phyloP scores from a whole-genome alignment of 2,888 invertebrate genomes.

The Amphipyra berbera region DNA sequence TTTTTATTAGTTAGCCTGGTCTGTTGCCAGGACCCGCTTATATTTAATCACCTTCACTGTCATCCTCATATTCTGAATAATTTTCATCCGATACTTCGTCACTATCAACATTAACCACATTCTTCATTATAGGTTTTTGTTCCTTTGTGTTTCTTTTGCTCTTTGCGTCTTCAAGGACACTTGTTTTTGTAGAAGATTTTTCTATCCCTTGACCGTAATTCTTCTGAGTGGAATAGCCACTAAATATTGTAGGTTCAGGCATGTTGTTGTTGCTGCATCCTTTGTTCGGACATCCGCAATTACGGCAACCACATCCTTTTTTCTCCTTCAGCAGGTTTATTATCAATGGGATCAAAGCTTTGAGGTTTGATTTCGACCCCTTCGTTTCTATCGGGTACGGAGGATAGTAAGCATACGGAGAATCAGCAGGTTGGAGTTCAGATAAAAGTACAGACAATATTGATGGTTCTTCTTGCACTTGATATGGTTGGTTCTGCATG shows the following conservation, averaged over 20 bases:
- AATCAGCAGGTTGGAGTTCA: conserved; percentile 49
- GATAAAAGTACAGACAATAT: conserved; percentile 61
- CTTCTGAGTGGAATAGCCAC: conserved; percentile 69
- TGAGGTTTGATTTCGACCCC: conserved; percentile 70
- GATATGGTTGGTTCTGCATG: conserved; percentile 44
- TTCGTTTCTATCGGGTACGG: conserved; percentile 49
- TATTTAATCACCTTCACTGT: conserved; percentile 55
- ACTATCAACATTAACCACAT: conserved; percentile 52
- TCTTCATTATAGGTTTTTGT: conserved; percentile 42
- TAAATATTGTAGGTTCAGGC: conserved; percentile 59
- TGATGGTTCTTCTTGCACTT: conserved; percentile 53
- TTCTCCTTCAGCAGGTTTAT: conserved; percentile 78
- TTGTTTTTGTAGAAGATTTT: conserved; percentile 6
- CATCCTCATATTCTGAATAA: conserved; percentile 59
- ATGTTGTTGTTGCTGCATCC: conserved; percentile 32
- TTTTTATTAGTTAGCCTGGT: not conserved
- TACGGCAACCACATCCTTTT: conserved; percentile 65
- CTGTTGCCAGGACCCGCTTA: not conserved
- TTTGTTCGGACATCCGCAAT: conserved; percentile 63
- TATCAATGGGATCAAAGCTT: conserved; percentile 78
- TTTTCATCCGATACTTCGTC: conserved; percentile 66
- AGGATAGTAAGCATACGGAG: conserved; percentile 47
- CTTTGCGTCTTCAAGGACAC: conserved; percentile 15
- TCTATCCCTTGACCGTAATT: conserved; percentile 57
- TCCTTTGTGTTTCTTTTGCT: conserved; percentile 34